A percentile compares a stretch with the other conserved stretches of the same genome.
These are phyloP conservation scores for Paracentrotus lividus DNA, from an alignment of 53 echinoderm and acorn worm species.

Conservation along the genomic window DNA sequence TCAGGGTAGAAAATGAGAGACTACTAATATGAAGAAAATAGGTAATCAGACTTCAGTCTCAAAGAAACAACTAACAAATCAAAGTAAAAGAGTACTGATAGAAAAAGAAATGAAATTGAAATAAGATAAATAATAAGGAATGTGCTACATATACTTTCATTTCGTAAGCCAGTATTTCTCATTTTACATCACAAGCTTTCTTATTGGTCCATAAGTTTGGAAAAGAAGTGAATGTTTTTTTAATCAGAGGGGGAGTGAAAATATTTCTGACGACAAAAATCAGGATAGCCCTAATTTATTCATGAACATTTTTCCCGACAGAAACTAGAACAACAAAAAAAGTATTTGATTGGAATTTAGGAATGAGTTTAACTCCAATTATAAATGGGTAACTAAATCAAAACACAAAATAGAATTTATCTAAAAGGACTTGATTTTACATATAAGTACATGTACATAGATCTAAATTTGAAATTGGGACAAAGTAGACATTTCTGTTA, in stretches of 20 bases:
- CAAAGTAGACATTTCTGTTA: too few species aligned
- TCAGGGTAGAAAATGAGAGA: background rate
- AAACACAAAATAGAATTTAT: too few species aligned
- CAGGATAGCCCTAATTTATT: too few species aligned
- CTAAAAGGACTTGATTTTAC: too few species aligned
- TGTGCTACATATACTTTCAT: background rate
- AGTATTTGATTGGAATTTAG: too few species aligned
- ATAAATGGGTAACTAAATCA: too few species aligned
- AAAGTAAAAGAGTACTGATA: conserved; percentile 19
- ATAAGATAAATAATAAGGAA: background rate
- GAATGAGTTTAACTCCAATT: too few species aligned
- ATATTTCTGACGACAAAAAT: too few species aligned
- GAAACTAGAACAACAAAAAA: too few species aligned
- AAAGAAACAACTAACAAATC: background rate
- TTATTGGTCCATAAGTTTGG: background rate
- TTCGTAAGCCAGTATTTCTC: background rate
- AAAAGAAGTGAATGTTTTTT: background rate
- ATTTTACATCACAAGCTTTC: background rate
- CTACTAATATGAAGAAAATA: background rate
- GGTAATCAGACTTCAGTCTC: background rate
- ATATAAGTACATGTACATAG: too few species aligned
- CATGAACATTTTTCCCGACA: too few species aligned
- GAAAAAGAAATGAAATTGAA: background rate
- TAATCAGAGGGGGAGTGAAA: background rate
- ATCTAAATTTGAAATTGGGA: too few species aligned